Evolutionary conservation across 35 echinoderm and acorn worm genomes (phyloP).

Genomic region (Hemicentrotus pulcherrimus): DNA sequence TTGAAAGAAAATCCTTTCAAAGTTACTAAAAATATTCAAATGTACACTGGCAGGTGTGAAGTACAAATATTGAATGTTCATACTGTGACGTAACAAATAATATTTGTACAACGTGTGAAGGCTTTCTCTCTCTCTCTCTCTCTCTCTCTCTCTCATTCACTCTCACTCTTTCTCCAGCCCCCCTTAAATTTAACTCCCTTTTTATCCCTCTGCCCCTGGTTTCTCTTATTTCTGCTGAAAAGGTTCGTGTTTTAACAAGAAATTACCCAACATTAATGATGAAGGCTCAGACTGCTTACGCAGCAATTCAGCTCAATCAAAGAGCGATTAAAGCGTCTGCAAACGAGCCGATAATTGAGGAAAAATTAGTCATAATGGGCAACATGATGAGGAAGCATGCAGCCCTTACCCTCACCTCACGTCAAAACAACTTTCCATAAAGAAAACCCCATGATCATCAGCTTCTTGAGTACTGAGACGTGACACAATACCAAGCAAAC

Average conservation of each 20-base stretch:
- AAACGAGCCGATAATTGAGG: constrained; percentile 1
- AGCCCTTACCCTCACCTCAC: not conserved
- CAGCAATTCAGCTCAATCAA: not conserved
- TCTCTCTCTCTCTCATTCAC: not conserved
- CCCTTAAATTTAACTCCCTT: no score
- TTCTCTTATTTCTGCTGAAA: no score
- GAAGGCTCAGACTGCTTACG: no score
- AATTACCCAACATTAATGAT: no score
- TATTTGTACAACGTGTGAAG: not conserved
- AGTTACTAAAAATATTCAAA: not conserved
- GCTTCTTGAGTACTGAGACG: not conserved
- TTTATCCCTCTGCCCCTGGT: no score
- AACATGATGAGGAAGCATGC: not conserved
- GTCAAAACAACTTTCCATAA: not conserved
- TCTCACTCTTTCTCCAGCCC: no score
- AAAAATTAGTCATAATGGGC: not conserved
- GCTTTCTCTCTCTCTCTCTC: not conserved
- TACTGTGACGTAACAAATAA: not conserved
- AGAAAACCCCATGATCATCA: not conserved
- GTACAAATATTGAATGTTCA: not conserved
- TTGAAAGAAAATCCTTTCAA: not conserved
- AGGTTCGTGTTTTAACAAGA: no score
- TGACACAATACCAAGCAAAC: not conserved
- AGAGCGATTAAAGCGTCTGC: not conserved
- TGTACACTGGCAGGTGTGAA: not conserved